These are phyloP conservation scores for Muschampia plurimacula DNA, from an alignment of 2,888 invertebrate species.

Conservation along the genomic window DNA sequence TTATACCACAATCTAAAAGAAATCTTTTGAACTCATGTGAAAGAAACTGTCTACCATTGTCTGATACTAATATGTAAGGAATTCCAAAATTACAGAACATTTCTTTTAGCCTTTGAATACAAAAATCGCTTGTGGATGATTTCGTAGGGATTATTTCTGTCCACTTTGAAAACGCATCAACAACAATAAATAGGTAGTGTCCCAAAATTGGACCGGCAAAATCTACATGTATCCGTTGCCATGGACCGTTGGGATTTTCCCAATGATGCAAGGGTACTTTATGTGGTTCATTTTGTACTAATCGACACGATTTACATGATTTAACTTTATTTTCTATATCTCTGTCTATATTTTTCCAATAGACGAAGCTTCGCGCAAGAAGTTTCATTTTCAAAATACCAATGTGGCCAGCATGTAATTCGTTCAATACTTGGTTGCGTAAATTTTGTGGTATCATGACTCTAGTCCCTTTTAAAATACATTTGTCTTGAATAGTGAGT, in stretches of 20 bases:
- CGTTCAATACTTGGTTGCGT: not conserved
- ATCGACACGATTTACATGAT: conserved; percentile 1
- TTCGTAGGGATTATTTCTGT: conserved; percentile 3
- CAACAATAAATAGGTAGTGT: not conserved
- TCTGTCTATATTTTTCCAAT: conserved; percentile 22
- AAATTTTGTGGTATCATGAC: not conserved
- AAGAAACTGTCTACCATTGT: not conserved
- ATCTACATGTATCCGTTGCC: conserved; percentile 7
- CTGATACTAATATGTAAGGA: conserved; percentile 1
- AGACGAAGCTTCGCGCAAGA: conserved; percentile 12
- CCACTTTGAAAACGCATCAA: conserved; percentile 11
- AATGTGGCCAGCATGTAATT: conserved; percentile 6
- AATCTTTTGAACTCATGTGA: not conserved
- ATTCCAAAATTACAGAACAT: not conserved
- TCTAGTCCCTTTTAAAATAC: conserved; percentile 3
- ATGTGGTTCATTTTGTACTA: conserved; percentile 13
- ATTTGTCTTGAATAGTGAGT: conserved; percentile 2
- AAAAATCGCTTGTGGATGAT: not conserved
- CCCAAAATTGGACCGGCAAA: not conserved
- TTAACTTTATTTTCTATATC: conserved; percentile 14
- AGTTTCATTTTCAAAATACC: conserved; percentile 19
- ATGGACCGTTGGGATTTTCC: not conserved
- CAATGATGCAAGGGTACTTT: not conserved
- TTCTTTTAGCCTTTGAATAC: not conserved
- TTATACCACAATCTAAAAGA: not conserved